Evolutionary conservation across 1,140 invertebrate species (phyloP).

Genomic region (Luehdorfia chinensis): DNA sequence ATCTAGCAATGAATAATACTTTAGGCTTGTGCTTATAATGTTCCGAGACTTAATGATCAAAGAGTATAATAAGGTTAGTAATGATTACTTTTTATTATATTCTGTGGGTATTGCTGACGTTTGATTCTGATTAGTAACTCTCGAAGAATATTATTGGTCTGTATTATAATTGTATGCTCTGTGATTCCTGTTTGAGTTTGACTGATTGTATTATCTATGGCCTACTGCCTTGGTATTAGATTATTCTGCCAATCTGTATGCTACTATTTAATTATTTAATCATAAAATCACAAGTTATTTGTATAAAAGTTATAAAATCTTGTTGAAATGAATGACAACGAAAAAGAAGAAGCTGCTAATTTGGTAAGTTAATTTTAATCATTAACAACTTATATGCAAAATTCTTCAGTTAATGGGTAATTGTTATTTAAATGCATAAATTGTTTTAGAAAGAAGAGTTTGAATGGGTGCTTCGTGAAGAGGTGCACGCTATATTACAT

Average conservation of each 20-base stretch:
- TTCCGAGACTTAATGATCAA: too few relatives aligned
- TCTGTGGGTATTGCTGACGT: too few relatives aligned
- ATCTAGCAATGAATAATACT: too few relatives aligned
- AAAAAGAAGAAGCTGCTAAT: slow-evolving; percentile 90
- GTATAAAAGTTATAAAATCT: slow-evolving; percentile 18
- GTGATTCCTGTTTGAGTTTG: too few relatives aligned
- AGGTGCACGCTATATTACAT: slow-evolving; percentile 91
- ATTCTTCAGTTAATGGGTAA: slow-evolving; percentile 15
- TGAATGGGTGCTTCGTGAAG: slow-evolving; percentile 93
- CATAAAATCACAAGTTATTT: not conserved
- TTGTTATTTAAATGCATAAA: slow-evolving; percentile 25
- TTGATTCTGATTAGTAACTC: too few relatives aligned
- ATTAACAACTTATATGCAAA: slow-evolving; percentile 21
- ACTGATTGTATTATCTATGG: not conserved
- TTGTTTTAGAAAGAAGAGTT: slow-evolving; percentile 92
- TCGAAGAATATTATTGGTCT: too few relatives aligned
- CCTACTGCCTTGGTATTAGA: not conserved
- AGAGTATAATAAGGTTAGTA: too few relatives aligned
- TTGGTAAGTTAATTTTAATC: slow-evolving; percentile 80
- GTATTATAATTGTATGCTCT: too few relatives aligned
- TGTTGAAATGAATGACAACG: slow-evolving; percentile 85
- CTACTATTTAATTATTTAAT: not conserved
- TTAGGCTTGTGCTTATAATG: too few relatives aligned
- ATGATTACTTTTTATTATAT: too few relatives aligned
- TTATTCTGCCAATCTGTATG: not conserved